Percentiles rank a stretch among this genome's conserved stretches.
phyloP scores from a whole-genome alignment of 2,113 vertebrate species.

The Noturus placidus region DNA sequence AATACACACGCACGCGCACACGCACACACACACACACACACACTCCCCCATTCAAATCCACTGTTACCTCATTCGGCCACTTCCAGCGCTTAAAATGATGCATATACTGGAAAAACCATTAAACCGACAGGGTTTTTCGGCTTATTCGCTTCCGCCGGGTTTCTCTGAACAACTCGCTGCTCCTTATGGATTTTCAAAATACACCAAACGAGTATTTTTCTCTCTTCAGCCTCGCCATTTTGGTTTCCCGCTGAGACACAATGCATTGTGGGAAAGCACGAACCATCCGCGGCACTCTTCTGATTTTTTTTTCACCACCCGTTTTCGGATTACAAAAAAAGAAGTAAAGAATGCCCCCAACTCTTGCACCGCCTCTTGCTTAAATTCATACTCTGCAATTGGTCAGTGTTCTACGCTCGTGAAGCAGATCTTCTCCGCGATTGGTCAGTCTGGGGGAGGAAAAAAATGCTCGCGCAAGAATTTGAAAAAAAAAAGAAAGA shows the following conservation, averaged over 20 bases:
- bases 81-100: conserved; percentile 71
- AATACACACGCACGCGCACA: conserved; percentile 37
- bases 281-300: background rate
- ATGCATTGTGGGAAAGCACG: conserved; percentile 83
- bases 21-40: background rate
- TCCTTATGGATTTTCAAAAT: conserved; percentile 60
- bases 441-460: background rate
- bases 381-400: background rate
- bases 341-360: background rate
- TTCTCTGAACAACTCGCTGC: background rate
- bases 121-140: background rate
- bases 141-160: background rate
- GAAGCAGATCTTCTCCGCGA: background rate
- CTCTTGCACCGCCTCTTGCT: background rate
- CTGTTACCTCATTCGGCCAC: conserved; percentile 85
- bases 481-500: background rate
- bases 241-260: conserved; percentile 88
- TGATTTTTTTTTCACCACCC: background rate
- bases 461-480: background rate
- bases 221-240: conserved; percentile 83
- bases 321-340: background rate
- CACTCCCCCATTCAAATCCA: conserved; percentile 60
- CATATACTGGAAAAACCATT: conserved; percentile 63
- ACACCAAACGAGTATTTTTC: conserved; percentile 74
- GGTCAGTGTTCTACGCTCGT: background rate